Evolutionary conservation across 1,140 invertebrate species (phyloP).

Genomic region (Globodera ellingtonae): DNA sequence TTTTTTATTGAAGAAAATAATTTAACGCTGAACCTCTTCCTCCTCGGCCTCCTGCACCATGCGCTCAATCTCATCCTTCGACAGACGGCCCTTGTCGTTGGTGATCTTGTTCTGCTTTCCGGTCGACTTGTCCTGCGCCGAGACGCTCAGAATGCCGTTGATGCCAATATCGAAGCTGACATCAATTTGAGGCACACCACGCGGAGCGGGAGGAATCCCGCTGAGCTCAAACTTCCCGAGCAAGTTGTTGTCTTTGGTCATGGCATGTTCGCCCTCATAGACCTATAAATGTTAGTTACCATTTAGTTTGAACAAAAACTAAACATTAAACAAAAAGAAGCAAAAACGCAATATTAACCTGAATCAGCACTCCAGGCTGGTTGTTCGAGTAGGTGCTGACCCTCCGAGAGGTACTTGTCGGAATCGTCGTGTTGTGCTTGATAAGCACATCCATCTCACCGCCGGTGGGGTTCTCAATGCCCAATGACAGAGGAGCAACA

Average conservation of each 20-base stretch:
- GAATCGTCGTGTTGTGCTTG: slow-evolving; percentile 50
- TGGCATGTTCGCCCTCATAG: slow-evolving; percentile 71
- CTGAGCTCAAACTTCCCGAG: slow-evolving; percentile 83
- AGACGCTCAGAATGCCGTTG: too few relatives aligned
- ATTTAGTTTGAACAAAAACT: slow-evolving; percentile 1
- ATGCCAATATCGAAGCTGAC: too few relatives aligned
- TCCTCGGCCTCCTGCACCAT: slow-evolving; percentile 96
- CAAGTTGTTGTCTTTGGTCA: slow-evolving; percentile 87
- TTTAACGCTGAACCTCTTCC: slow-evolving; percentile 81
- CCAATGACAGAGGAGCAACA: slow-evolving; percentile 88
- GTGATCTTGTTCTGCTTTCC: too few relatives aligned
- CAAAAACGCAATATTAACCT: too few relatives aligned
- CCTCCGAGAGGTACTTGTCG: slow-evolving; percentile 50
- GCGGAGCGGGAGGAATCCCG: too few relatives aligned
- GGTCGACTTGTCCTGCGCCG: too few relatives aligned
- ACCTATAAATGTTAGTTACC: slow-evolving; percentile 35
- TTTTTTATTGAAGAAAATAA: too few relatives aligned
- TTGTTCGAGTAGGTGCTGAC: slow-evolving; percentile 50
- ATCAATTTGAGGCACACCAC: too few relatives aligned
- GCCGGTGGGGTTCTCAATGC: slow-evolving; percentile 89
- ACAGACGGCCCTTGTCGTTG: too few relatives aligned
- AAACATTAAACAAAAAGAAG: too few relatives aligned
- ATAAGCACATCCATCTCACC: slow-evolving; percentile 85
- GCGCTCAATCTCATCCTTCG: slow-evolving; percentile 63
- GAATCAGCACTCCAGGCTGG: too few relatives aligned